Evolutionary conservation across 2,797 vertebrate species (phyloP).

Genomic region (Spinus pinus): DNA sequence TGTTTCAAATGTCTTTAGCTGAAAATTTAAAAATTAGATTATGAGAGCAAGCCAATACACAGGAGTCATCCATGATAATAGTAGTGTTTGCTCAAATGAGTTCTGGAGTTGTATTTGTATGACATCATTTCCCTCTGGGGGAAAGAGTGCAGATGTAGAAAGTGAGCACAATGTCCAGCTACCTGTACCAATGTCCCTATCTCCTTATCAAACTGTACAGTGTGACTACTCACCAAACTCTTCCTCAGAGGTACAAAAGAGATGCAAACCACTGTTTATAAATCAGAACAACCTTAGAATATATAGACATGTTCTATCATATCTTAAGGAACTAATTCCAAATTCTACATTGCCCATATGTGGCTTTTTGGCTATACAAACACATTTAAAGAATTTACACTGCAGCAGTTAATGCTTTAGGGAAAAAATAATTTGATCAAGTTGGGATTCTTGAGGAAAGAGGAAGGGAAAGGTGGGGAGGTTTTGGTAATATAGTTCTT

Average conservation of each 20-base stretch:
- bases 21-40: background rate
- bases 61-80: background rate
- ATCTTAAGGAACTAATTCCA: background rate
- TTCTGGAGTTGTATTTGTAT: background rate
- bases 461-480: accelerated
- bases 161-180: background rate
- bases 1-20: background rate
- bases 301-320: background rate
- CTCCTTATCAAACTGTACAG: background rate
- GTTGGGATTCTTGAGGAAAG: accelerated
- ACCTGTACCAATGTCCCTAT: background rate
- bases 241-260: background rate
- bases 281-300: background rate
- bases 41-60: background rate
- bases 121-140: background rate
- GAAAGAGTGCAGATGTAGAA: background rate
- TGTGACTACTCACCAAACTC: background rate
- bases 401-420: background rate
- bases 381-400: background rate
- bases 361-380: background rate
- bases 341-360: background rate
- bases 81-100: background rate
- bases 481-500: background rate
- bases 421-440: background rate
- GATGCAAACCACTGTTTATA: background rate